Evolutionary conservation across 1,140 invertebrate species (phyloP).

Genomic region (Harlomillsia oculata): DNA sequence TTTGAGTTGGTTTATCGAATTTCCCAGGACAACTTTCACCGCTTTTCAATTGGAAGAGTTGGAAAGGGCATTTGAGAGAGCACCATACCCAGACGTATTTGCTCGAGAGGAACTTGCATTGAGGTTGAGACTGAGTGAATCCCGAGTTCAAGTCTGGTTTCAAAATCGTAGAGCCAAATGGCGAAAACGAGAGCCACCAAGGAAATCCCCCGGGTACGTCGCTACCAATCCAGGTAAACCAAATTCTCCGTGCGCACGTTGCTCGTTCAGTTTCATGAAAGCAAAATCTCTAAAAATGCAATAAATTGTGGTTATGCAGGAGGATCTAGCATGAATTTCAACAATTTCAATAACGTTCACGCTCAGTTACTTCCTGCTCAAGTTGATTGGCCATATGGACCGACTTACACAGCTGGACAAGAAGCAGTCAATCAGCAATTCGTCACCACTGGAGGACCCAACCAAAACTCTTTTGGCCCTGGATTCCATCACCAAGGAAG

Average conservation of each 20-base stretch:
- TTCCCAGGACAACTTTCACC: conserved; percentile 84
- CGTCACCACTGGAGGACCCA: conserved; percentile 1
- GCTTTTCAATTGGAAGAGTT: conserved; percentile 90
- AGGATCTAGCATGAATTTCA: conserved; percentile 8
- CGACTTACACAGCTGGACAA: not conserved
- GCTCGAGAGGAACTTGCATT: conserved; percentile 86
- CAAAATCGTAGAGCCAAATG: conserved; percentile 95
- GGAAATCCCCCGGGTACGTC: conserved; percentile 50
- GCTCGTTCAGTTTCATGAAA: not conserved
- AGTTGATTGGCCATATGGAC: conserved; percentile 25
- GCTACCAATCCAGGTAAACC: conserved; percentile 31
- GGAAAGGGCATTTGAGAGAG: conserved; percentile 84
- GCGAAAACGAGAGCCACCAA: conserved; percentile 92
- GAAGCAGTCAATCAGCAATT: conserved; percentile 8
- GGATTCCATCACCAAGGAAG: conserved; percentile 23
- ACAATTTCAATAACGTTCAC: conserved; percentile 15
- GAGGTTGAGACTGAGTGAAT: conserved; percentile 81
- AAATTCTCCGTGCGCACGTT: no score
- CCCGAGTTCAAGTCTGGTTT: conserved; percentile 87
- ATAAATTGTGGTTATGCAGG: conserved; percentile 3
- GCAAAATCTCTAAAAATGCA: not conserved
- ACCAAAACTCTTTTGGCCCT: not conserved
- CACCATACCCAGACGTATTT: conserved; percentile 94
- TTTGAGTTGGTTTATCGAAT: not conserved
- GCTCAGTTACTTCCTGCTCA: conserved; percentile 12